These are phyloP conservation scores for Eidolon dupreanum DNA, from an alignment of 2,797 vertebrate genomes.

Conservation along the genomic window DNA sequence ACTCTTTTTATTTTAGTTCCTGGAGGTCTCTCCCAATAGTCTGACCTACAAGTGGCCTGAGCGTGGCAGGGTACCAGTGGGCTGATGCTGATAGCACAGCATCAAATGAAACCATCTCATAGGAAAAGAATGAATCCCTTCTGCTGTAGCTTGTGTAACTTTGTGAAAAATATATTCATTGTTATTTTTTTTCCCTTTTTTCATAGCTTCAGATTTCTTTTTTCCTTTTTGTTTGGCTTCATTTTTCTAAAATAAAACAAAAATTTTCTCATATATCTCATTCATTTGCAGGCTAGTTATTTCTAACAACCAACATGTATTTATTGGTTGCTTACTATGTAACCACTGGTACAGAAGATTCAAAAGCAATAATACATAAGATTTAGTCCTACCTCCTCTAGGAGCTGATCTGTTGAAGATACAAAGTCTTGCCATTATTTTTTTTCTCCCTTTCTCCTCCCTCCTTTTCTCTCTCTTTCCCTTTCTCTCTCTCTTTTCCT, in stretches of 20 bases:
- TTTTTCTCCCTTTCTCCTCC: not conserved
- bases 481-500: fast-evolving
- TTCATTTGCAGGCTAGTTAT: not conserved
- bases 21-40: not conserved
- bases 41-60: not conserved
- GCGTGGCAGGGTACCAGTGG: not conserved
- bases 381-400: not conserved
- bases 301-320: not conserved
- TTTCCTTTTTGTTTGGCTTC: not conserved
- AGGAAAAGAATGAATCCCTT: not conserved
- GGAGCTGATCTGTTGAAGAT: not conserved
- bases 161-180: not conserved
- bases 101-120: not conserved
- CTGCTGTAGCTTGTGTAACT: not conserved
- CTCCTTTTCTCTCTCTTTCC: not conserved
- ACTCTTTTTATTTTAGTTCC: not conserved
- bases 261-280: not conserved
- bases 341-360: not conserved
- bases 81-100: not conserved
- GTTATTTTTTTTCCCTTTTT: not conserved
- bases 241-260: slow-evolving; percentile 22
- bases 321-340: not conserved
- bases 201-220: not conserved
- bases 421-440: not conserved
- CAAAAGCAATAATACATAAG: not conserved